Base-by-base conservation (phyloP, 2,888 invertebrate genomes). In the Xylota sylvarum region DNA sequence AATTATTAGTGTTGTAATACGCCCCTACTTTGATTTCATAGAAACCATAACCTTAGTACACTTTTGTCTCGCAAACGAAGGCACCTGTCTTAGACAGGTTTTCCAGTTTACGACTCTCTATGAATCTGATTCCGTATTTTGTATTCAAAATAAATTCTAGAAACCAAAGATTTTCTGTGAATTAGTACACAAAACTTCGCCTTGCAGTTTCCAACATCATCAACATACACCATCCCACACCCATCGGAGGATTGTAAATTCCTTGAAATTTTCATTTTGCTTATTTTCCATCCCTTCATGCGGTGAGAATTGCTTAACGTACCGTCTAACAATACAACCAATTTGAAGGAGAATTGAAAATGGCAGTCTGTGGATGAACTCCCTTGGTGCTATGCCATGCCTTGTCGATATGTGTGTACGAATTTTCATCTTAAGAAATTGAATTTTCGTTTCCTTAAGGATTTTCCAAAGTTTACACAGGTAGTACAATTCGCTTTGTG, bases 301-400 rank as follows among this genome's bases (percentile, higher is more conserved):
- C 73, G 73, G 77, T 52, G 73, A 82, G 87, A 89, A 88, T 89
- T 89, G 89, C 87, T 89, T 88, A 88, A 89, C 89, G 87, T 88
- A 88, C 74, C 89, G 83, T 87, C 87, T 88, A 88, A 89, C 89
- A 89, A 89, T 89, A 88, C 89, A 88, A 89, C 88, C 89, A 89
- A 89, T 89, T 89, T 89, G 82, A 87, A 62, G 86, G 85, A 83
- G 88, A 89, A 89, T 88, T 88, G 89, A 87, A 89, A 89, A 88
- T 86, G 87, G 86, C 89, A 88, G 88, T 84, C 58, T 67, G 58
- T 32, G 48, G 67, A 58, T 72, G 43, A 86, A 74, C 70, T 67
- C 67, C 77, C 62, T 43, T 35, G 35, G 32, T 62, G 19, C 23
- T 37, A 27, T 50, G 55, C 37, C 32, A 17, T 5, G 62, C 52